These are phyloP conservation scores for Phaenicophaeus curvirostris DNA, from an alignment of 2,797 vertebrate genomes.

Conservation along the genomic window DNA sequence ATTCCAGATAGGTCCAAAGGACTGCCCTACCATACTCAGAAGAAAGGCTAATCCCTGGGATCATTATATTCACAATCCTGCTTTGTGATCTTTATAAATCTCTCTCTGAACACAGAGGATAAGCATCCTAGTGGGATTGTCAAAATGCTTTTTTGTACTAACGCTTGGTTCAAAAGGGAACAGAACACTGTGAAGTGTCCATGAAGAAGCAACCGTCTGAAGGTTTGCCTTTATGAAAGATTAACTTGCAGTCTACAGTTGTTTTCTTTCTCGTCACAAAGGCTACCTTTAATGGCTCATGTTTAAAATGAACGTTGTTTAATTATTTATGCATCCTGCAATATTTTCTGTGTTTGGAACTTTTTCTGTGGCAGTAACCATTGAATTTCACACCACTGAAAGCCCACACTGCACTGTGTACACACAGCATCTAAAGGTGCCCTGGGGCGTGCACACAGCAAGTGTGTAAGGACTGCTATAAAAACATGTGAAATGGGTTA, in stretches of 20 bases:
- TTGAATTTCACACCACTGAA: constrained; percentile 28
- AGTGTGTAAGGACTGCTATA: constrained; percentile 6
- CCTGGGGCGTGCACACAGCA: neutral
- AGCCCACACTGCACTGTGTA: neutral
- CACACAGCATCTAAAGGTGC: neutral
- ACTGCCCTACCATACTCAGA: neutral
- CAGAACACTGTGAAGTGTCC: constrained; percentile 14
- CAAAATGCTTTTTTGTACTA: neutral
- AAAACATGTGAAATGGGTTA: neutral
- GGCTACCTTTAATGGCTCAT: constrained; percentile 13
- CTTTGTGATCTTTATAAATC: constrained; percentile 62
- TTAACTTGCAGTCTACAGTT: constrained; percentile 24
- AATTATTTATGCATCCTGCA: constrained; percentile 24
- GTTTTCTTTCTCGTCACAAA: neutral
- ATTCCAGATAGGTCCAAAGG: constrained; percentile 25
- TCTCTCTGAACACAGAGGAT: constrained; percentile 49
- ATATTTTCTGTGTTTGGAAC: neutral
- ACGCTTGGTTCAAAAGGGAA: constrained; percentile 36
- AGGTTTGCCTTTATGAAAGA: constrained; percentile 43
- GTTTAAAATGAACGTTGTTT: constrained; percentile 28
- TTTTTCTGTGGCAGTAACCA: neutral
- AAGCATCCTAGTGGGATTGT: constrained; percentile 50
- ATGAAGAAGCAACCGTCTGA: neutral
- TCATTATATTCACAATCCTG: constrained; percentile 49
- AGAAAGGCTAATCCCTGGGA: constrained; percentile 53